Conservation (phyloP, 2,113 vertebrate species). For the Harpagus bidentatus region DNA sequence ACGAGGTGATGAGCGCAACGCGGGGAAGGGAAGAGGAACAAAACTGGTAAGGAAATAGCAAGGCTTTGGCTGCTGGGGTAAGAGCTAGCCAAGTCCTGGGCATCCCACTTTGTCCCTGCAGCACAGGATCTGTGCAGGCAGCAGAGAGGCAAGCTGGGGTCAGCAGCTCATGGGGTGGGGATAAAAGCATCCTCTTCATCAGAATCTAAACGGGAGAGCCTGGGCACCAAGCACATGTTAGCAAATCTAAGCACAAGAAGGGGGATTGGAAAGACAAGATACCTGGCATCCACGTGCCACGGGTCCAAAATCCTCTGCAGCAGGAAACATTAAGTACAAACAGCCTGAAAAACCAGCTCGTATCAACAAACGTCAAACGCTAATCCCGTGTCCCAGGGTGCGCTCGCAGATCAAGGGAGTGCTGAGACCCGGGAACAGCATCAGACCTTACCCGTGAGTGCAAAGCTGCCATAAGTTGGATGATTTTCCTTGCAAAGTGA, state of each 20-base stretch:
- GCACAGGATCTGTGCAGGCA: not conserved
- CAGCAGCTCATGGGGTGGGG: not conserved
- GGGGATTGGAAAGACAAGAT: not conserved
- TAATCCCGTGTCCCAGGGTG: not conserved
- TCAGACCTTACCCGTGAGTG: not conserved
- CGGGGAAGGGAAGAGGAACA: not conserved
- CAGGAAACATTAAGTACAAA: not conserved
- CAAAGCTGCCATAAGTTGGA: fast-evolving
- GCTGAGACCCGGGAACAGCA: not conserved
- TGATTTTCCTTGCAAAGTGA: not conserved
- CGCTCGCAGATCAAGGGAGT: fast-evolving
- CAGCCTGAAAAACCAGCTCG: not conserved
- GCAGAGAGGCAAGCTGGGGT: not conserved
- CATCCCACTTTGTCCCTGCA: not conserved
- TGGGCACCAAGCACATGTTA: not conserved
- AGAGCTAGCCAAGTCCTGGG: not conserved
- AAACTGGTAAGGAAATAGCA: not conserved
- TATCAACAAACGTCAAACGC: not conserved
- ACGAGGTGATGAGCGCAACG: fast-evolving
- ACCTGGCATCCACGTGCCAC: fast-evolving
- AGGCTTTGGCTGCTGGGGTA: not conserved
- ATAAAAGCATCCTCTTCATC: not conserved
- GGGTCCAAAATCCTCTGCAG: not conserved
- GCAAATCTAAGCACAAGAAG: not conserved
- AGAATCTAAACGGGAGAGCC: not conserved